Percentiles rank a stretch among this genome's conserved stretches.
Conservation (phyloP, 2,797 vertebrate species). For the Ataeniobius toweri region DNA sequence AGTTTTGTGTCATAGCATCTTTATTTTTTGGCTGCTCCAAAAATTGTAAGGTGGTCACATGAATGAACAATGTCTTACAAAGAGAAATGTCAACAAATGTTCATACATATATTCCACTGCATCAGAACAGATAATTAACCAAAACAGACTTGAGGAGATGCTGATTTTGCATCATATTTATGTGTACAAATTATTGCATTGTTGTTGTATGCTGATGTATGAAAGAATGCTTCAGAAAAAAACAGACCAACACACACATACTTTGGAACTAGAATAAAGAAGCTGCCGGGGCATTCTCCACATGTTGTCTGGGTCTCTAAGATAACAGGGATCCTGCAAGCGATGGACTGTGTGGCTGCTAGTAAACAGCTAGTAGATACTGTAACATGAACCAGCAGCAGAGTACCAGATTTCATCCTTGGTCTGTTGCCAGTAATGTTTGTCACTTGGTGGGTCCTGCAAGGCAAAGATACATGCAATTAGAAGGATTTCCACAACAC, state of each 20-base stretch:
- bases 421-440: conserved; percentile 62
- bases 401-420: conserved; percentile 71
- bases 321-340: conserved; percentile 74
- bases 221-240: conserved; percentile 13
- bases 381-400: conserved; percentile 56
- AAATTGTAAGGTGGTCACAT: background rate
- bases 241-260: conserved; percentile 18
- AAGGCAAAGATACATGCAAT: conserved; percentile 40
- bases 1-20: background rate
- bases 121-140: conserved; percentile 8
- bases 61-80: background rate
- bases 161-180: conserved; percentile 40
- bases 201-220: conserved; percentile 43
- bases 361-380: conserved; percentile 74
- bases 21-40: background rate
- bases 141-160: conserved; percentile 13
- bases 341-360: conserved; percentile 74
- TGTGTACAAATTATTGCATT: conserved; percentile 38
- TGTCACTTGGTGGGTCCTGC: conserved; percentile 59
- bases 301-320: conserved; percentile 60
- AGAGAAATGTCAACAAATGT: background rate
- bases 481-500: conserved; percentile 34
- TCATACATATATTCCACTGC: conserved; percentile 14
- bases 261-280: conserved; percentile 53
- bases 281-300: conserved; percentile 64